phyloP scores from a whole-genome alignment of 1,140 invertebrate genomes.

The Cecropterus lyciades region DNA sequence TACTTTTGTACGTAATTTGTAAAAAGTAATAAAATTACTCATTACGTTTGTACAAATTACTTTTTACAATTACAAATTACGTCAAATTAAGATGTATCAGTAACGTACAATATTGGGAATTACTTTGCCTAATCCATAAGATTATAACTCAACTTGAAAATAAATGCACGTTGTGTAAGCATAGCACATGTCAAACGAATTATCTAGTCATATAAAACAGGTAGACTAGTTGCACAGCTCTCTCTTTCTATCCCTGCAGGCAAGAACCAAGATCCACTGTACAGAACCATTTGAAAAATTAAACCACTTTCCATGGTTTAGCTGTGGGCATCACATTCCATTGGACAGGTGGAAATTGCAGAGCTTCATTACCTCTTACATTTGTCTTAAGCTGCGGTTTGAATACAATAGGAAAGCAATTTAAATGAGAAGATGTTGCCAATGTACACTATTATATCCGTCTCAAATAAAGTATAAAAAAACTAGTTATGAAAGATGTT shows the following conservation, averaged over 20 bases:
- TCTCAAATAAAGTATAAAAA: no score
- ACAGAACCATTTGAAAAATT: conserved; percentile 56
- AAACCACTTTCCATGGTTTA: conserved; percentile 56
- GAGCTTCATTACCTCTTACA: conserved; percentile 21
- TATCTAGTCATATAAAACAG: conserved; percentile 13
- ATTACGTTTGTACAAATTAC: no score
- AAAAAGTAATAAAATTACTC: no score
- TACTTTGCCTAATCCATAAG: no score
- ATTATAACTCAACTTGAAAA: neutral
- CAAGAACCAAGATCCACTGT: conserved; percentile 29
- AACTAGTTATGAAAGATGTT: no score
- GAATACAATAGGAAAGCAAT: neutral
- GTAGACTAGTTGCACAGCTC: conserved; percentile 27
- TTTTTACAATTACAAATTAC: no score
- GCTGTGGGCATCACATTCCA: conserved; percentile 50
- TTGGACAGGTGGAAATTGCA: conserved; percentile 49
- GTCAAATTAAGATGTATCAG: no score
- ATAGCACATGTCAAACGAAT: conserved; percentile 1
- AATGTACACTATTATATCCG: no score
- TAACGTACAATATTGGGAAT: no score
- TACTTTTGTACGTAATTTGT: no score
- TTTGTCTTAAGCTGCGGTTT: conserved; percentile 15
- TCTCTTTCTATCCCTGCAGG: conserved; percentile 41
- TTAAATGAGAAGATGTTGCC: neutral
- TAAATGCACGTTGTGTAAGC: neutral